Evolutionary conservation across 2,797 vertebrate species (phyloP).

Genomic region (Dipus sagitta): DNA sequence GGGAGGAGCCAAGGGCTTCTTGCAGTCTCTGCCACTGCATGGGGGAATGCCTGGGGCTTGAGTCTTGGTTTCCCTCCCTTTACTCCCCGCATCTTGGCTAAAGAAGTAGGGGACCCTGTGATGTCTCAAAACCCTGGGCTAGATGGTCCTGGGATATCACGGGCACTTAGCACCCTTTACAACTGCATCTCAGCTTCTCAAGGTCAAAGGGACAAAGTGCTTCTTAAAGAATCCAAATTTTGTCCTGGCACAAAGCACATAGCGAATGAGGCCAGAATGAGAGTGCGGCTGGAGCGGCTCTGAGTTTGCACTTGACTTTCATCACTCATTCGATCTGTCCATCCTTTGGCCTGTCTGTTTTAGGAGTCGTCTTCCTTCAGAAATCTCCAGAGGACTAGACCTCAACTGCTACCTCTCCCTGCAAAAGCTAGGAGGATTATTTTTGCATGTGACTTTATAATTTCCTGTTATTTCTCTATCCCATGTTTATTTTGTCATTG

Average conservation of each 20-base stretch:
- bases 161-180: not conserved
- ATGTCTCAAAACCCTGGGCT: not conserved
- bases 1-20: conserved; percentile 51
- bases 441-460: conserved; percentile 12
- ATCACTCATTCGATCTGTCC: not conserved
- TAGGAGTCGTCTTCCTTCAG: not conserved
- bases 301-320: not conserved
- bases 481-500: not conserved
- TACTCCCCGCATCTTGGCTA: not conserved
- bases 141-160: not conserved
- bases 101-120: not conserved
- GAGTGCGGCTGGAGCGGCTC: not conserved
- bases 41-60: not conserved
- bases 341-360: conserved; percentile 50
- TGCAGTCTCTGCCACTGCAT: conserved; percentile 22
- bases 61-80: not conserved
- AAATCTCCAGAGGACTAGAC: conserved; percentile 24
- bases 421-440: conserved; percentile 31
- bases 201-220: conserved; percentile 76
- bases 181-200: conserved; percentile 55
- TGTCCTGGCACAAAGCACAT: not conserved
- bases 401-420: conserved; percentile 18
- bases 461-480: not conserved
- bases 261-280: not conserved
- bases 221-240: conserved; percentile 43